phyloP scores from a whole-genome alignment of 2,797 vertebrate genomes.

The Pogonophryne albipinna region DNA sequence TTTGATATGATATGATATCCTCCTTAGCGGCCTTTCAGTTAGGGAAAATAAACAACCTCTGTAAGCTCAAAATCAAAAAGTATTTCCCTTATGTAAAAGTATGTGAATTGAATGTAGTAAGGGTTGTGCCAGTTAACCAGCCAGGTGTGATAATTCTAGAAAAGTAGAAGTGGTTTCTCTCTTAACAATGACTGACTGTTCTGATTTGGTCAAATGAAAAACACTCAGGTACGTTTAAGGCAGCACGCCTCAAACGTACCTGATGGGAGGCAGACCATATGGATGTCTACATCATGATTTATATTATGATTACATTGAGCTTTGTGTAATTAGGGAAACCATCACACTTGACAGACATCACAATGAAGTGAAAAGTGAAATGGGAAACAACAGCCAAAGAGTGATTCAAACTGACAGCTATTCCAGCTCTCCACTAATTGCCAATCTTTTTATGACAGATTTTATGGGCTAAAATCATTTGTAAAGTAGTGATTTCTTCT shows the following conservation, averaged over 20 bases:
- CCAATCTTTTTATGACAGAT: slow-evolving; percentile 73
- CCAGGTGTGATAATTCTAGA: background rate
- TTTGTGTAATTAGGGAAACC: slow-evolving; percentile 67
- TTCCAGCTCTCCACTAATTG: slow-evolving; percentile 76
- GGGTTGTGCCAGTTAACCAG: background rate
- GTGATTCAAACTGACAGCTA: slow-evolving; percentile 74
- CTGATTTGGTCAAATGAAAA: slow-evolving; percentile 2
- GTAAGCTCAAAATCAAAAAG: too few relatives aligned
- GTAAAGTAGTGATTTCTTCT: slow-evolving; percentile 57
- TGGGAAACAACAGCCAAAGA: slow-evolving; percentile 55
- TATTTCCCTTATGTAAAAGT: background rate
- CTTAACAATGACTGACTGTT: background rate
- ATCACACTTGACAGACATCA: slow-evolving; percentile 72
- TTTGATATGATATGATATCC: too few relatives aligned
- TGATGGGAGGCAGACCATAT: slow-evolving; percentile 57
- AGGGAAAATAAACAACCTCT: too few relatives aligned
- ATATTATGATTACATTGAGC: slow-evolving; percentile 62
- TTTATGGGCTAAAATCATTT: slow-evolving; percentile 69
- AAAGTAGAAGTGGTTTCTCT: background rate
- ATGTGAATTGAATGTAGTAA: background rate
- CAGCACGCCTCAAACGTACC: slow-evolving; percentile 19
- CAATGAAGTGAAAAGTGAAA: slow-evolving; percentile 57
- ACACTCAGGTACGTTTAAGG: slow-evolving; percentile 30
- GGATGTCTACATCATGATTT: slow-evolving; percentile 66
- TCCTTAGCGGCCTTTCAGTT: too few relatives aligned